phyloP scores from a whole-genome alignment of 2,113 vertebrate species.

The Phalacrocorax aristotelis region DNA sequence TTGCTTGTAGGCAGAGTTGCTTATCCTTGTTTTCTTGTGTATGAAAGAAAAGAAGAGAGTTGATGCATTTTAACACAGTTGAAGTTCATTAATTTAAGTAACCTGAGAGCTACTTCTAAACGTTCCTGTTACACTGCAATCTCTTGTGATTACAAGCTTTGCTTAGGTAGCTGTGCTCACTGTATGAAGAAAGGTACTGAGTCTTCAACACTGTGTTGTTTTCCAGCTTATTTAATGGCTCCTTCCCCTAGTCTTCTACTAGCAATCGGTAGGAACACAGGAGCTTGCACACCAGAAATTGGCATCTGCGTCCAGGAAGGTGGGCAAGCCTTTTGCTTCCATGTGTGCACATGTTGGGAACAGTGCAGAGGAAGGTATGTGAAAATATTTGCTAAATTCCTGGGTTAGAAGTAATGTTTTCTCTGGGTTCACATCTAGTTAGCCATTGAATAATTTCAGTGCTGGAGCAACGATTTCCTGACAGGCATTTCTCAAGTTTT shows the following conservation, averaged over 20 bases:
- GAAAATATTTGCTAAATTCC: not conserved
- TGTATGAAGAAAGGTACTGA: not conserved
- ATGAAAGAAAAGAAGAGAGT: not conserved
- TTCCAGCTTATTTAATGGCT: not conserved
- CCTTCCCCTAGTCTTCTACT: not conserved
- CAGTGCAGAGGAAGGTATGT: accelerated
- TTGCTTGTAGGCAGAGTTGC: not conserved
- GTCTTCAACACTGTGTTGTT: not conserved
- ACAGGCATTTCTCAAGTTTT: not conserved
- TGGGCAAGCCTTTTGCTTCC: not conserved
- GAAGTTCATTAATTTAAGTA: not conserved
- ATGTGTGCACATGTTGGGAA: accelerated
- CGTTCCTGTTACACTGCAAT: not conserved
- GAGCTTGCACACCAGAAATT: not conserved
- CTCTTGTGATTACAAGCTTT: not conserved
- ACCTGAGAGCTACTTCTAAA: not conserved
- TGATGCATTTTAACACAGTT: not conserved
- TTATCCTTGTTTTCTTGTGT: not conserved
- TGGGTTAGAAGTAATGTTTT: not conserved
- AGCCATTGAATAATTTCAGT: not conserved
- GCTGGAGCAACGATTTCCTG: not conserved
- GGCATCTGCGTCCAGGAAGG: not conserved
- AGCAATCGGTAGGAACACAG: not conserved
- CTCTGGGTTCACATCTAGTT: not conserved
- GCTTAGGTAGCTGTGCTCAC: not conserved